Base-by-base conservation (phyloP, 2,888 invertebrate genomes). In the Gymnoscelis rufifasciata region DNA sequence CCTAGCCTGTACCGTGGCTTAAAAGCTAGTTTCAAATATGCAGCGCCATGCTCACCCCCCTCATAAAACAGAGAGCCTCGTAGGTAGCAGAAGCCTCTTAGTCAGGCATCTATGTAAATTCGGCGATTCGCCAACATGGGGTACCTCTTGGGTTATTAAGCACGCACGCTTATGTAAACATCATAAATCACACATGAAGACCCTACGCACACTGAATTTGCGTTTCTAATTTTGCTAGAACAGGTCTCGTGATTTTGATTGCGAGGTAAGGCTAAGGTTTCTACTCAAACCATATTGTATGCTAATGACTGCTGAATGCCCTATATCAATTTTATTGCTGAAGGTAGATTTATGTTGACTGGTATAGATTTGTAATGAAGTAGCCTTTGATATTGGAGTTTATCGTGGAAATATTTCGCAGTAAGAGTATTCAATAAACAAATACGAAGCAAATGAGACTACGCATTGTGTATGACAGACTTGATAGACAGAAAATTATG, bases 151-250 rank as follows among this genome's bases (percentile, higher is more conserved):
- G 71, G 74, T 78, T 79, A 80, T 81, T 80, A 80, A 78, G 76
- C 74, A 78, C 65, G 64, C 70, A 52, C 65, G 71, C 72, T 69
- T 74, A 62, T 72, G 74, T 67, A 78, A 78, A 78, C 78, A 76
- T 71, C 73, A 70, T 82, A 80, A 81, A 82, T 82, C 79, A 79
- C 66, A 74, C 71, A 78, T 78, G 75, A 78, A 78, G 70, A 64
- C 66, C 68, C 66, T 75, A 64, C 64, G 69, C 68, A 71, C 66
- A 74, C 70, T 68, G 66, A 76, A 79, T 80, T 80, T 80, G 78
- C 74, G 70, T 76, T 78, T 75, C 72, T 76, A 74, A 78, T 79
- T 78, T 74, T 66, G 67, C 64, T 63, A 55, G 60, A 65, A 62
- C 47, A 51, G 42, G 38, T 49, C 11, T 23, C 19, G 15, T 7